These are phyloP conservation scores for Gymnocheta viridis DNA, from an alignment of 2,888 invertebrate species.

Conservation along the genomic window DNA sequence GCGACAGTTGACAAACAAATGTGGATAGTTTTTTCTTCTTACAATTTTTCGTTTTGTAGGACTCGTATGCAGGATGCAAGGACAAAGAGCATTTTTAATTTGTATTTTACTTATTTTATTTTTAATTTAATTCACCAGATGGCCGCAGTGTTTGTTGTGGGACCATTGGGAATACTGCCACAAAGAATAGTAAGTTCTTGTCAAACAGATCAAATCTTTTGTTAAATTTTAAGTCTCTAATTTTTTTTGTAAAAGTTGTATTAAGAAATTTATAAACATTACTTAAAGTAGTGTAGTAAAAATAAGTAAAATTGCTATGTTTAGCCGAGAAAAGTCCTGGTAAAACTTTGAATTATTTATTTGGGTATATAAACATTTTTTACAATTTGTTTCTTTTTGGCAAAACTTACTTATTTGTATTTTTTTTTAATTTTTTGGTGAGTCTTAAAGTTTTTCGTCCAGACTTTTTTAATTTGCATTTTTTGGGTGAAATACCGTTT, in stretches of 20 bases:
- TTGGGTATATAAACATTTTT: no score
- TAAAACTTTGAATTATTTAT: no score
- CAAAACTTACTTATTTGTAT: no score
- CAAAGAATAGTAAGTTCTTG: constrained; percentile 19
- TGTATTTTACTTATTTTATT: constrained; percentile 17
- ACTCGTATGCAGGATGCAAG: constrained; percentile 20
- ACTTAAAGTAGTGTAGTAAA: no score
- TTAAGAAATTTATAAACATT: neutral
- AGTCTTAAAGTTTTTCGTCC: no score
- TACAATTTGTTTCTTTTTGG: no score
- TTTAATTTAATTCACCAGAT: constrained; percentile 40
- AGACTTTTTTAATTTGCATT: no score
- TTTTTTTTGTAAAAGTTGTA: neutral
- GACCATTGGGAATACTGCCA: constrained; percentile 27
- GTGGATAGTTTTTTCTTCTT: constrained; percentile 43
- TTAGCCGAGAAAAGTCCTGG: no score
- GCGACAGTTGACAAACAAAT: constrained; percentile 73
- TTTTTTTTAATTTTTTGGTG: no score
- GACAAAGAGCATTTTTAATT: constrained; percentile 71
- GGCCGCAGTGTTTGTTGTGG: constrained; percentile 54
- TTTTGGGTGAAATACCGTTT: no score
- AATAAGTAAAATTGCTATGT: neutral
- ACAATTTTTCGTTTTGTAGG: neutral
- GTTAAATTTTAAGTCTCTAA: constrained; percentile 24
- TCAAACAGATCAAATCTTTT: constrained; percentile 52